A percentile compares a stretch with the other conserved stretches of the same genome.
Conservation (phyloP, 30 jellyfish, hydroid and myxozoan species). For the Chrysaora quinquecirrha region DNA sequence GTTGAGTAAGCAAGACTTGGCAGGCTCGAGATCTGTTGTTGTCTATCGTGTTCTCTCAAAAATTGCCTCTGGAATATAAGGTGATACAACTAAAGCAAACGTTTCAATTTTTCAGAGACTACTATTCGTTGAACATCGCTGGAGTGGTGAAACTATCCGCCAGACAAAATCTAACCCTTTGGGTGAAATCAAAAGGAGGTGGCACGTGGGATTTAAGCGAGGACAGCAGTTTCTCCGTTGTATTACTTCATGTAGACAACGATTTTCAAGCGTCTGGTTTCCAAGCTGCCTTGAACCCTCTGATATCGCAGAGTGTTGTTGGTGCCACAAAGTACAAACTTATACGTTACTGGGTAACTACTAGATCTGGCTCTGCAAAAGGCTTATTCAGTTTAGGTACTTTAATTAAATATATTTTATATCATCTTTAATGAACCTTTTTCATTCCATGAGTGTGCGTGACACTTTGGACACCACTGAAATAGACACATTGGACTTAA, state of each 20-base stretch:
- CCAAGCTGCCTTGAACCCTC: conserved; percentile 76
- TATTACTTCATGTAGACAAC: conserved; percentile 32
- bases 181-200: conserved; percentile 67
- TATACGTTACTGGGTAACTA: conserved; percentile 70
- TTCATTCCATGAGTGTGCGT: too few relatives aligned
- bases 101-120: conserved; percentile 90
- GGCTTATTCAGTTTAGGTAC: conserved; percentile 81
- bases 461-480: too few relatives aligned
- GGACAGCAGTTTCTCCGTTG: conserved; percentile 80
- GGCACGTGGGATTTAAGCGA: conserved; percentile 80
- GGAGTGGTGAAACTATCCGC: conserved; percentile 70
- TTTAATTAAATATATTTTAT: too few relatives aligned
- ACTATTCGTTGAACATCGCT: conserved; percentile 74
- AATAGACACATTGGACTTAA: too few relatives aligned
- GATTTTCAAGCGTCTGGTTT: conserved; percentile 66
- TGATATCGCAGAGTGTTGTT: conserved; percentile 58
- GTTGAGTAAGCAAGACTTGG: too few relatives aligned
- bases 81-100: too few relatives aligned
- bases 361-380: conserved; percentile 51
- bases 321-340: conserved; percentile 71
- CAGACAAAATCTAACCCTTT: conserved; percentile 72
- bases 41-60: too few relatives aligned
- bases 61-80: too few relatives aligned
- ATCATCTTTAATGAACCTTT: too few relatives aligned
- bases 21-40: too few relatives aligned